phyloP scores from a whole-genome alignment of 2,888 invertebrate genomes.

The Phania funesta region DNA sequence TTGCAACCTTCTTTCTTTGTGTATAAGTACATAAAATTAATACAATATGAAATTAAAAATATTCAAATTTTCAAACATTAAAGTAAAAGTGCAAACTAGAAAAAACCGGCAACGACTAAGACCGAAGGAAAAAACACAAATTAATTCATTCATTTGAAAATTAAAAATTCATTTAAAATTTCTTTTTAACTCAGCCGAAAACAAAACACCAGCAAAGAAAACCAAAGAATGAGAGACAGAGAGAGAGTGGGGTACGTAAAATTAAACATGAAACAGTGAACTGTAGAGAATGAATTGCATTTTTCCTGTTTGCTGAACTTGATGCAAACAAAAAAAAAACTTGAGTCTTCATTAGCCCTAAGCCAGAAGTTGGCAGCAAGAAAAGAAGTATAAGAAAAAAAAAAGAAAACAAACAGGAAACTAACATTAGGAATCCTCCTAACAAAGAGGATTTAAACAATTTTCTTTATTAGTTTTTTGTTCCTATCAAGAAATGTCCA shows the following conservation, averaged over 20 bases:
- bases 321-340: not conserved
- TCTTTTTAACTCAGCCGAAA: conserved; percentile 8
- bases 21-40: too few relatives aligned
- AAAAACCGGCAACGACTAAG: not conserved
- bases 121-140: conserved; percentile 23
- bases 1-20: not conserved
- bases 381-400: not conserved
- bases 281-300: conserved; percentile 5
- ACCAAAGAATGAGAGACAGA: not conserved
- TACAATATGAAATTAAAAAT: conserved; percentile 38
- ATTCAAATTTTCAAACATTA: conserved; percentile 19
- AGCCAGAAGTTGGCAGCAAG: not conserved
- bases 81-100: conserved; percentile 10
- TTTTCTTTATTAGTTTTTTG: not conserved
- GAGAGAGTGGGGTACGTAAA: not conserved
- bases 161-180: conserved; percentile 65
- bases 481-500: not conserved
- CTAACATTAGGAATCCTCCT: not conserved
- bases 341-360: conserved; percentile 46
- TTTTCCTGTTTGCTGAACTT: conserved; percentile 18
- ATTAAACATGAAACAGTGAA: conserved; percentile 24
- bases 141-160: conserved; percentile 63
- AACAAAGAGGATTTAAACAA: not conserved
- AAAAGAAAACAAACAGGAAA: conserved; percentile 15
- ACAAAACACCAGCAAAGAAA: not conserved